A percentile compares a stretch with the other conserved stretches of the same genome.
phyloP scores from a whole-genome alignment of 2,113 vertebrate species.

The Gasterosteus nipponicus region DNA sequence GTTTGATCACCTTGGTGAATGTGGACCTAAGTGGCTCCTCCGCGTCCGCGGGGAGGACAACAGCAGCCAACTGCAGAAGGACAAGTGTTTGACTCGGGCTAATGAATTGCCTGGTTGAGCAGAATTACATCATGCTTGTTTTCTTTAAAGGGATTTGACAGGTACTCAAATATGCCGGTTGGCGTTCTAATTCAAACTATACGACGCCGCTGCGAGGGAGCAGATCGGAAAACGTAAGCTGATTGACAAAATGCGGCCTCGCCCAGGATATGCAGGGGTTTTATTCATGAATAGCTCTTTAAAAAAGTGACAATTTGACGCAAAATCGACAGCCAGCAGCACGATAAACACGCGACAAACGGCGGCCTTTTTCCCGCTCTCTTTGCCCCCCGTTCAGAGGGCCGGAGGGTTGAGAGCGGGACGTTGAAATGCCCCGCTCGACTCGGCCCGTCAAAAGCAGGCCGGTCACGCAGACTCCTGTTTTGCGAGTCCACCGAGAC shows the following conservation, averaged over 20 bases:
- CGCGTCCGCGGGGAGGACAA: conserved; percentile 60
- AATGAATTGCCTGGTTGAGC: conserved; percentile 79
- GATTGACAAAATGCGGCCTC: conserved; percentile 38
- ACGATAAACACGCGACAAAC: neutral
- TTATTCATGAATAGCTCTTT: conserved; percentile 34
- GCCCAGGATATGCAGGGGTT: conserved; percentile 13
- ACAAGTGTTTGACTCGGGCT: conserved; percentile 71
- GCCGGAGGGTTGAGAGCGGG: conserved; percentile 46
- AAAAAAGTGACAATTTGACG: neutral
- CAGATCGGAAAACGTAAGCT: conserved; percentile 35
- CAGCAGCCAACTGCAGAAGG: conserved; percentile 60
- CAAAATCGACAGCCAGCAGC: neutral
- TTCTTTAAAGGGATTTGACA: conserved; percentile 76
- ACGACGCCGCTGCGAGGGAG: conserved; percentile 22
- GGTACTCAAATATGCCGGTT: conserved; percentile 68
- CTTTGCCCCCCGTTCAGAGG: conserved; percentile 57
- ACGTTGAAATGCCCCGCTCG: conserved; percentile 59
- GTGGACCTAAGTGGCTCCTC: conserved; percentile 61
- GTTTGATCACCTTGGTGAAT: conserved; percentile 81
- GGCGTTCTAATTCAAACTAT: conserved; percentile 67
- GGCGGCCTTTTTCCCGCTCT: conserved; percentile 39
- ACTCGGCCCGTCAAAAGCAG: conserved; percentile 79
- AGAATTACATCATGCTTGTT: conserved; percentile 77
- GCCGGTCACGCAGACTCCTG: conserved; percentile 77
- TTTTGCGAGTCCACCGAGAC: conserved; percentile 69